These are phyloP conservation scores for Silurus lanzhouensis DNA, from an alignment of 2,797 vertebrate genomes.

Conservation along the genomic window DNA sequence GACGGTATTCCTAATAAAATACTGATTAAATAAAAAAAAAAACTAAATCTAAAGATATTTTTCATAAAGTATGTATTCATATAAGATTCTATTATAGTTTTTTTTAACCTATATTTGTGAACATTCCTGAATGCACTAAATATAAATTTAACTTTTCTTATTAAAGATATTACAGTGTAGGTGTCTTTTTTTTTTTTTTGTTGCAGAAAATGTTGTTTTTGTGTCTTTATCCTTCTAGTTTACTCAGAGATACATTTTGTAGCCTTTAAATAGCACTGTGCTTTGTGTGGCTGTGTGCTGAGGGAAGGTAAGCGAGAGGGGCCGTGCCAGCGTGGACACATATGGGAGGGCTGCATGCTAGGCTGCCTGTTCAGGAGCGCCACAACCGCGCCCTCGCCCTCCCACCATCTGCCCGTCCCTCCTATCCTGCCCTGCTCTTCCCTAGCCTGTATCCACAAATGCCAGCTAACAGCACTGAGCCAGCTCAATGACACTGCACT, in stretches of 20 bases:
- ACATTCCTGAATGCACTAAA: neutral
- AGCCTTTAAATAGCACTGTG: constrained; percentile 39
- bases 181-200: neutral
- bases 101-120: neutral
- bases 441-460: constrained; percentile 67
- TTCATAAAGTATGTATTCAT: too few species aligned
- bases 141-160: neutral
- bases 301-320: constrained; percentile 45
- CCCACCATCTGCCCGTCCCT: constrained; percentile 78
- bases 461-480: constrained; percentile 67
- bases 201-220: neutral
- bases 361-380: constrained; percentile 74
- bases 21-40: neutral
- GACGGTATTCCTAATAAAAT: neutral
- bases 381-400: constrained; percentile 77
- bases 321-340: constrained; percentile 67
- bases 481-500: constrained; percentile 21
- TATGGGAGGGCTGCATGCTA: constrained; percentile 79
- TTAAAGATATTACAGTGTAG: neutral
- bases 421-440: constrained; percentile 49
- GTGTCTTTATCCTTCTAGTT: neutral
- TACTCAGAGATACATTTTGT: constrained; percentile 17
- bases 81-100: neutral
- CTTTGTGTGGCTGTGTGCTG: constrained; percentile 48
- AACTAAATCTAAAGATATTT: too few species aligned